Base-by-base conservation (phyloP, 2,888 invertebrate species). In the Drosophila kambysellisi region DNA sequence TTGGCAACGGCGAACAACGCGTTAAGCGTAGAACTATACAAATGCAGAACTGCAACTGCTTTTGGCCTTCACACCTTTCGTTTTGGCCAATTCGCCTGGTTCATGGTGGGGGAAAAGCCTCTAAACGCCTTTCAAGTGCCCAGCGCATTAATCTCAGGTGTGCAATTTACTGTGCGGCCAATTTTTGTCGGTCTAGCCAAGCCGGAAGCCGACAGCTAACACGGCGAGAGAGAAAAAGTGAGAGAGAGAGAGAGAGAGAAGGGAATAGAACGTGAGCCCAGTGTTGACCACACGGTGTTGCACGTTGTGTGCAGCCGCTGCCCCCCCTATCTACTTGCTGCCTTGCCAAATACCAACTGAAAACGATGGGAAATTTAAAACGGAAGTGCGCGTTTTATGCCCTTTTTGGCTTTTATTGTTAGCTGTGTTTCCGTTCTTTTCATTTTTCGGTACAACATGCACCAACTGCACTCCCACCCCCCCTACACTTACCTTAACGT, bases 81-180 rank as follows among this genome's bases (percentile, higher is more conserved):
- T 69, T 71, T 56, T 53, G 58, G 48, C 68, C 56, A 15, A 43
- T 53, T 69, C 32, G 52, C n/a, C 30, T 15, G 9, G 25, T 25
- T 25, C 2, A 25, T 25, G 70, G 20, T 0, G 20, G 20, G 20
- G 58, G n/a, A n/a, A n/a, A n/a, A n/a, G n/a, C 58, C 60, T 72
- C 72, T 63, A 77, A 72, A 69, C 56, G 76, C 76, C 73, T 80
- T 85, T 76, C 89, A 86, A 87, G 79, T 79, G 82, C 74, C 77
- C 81, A 64, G 74, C 83, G 81, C 87, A 89, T 87, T 89, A 87
- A 90, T 90, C 89, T 79, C 90, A 84, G 85, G 89, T 89, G 89
- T 89, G 87, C 89, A 89, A 89, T 89, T 89, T 90, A 81, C 80
- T 86, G 84, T 90, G 90, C 77, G 85, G 88, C 88, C 83, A 89